These are phyloP conservation scores for Sprattus sprattus DNA, from an alignment of 2,113 vertebrate genomes.

Conservation along the genomic window DNA sequence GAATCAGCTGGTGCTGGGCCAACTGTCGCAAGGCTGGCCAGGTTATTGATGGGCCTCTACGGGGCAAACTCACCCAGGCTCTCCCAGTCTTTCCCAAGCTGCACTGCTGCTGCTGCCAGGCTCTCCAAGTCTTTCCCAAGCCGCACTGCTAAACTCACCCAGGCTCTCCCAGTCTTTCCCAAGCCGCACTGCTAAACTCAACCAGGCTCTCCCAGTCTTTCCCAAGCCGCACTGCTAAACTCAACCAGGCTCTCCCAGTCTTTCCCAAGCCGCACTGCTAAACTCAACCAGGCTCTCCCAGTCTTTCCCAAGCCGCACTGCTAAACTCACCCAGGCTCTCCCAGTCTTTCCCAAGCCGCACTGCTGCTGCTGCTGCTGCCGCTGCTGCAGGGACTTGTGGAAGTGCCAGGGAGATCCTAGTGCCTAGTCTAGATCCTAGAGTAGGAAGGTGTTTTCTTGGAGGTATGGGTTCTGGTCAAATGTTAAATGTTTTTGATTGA, in stretches of 20 bases:
- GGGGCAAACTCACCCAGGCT: not conserved
- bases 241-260: not conserved
- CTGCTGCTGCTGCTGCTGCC: not conserved
- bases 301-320: not conserved
- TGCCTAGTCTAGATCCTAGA: too few species aligned
- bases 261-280: not conserved
- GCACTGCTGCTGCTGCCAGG: not conserved
- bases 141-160: not conserved
- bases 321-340: too few species aligned
- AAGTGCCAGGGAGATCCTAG: not conserved
- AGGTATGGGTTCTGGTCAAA: not conserved
- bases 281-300: not conserved
- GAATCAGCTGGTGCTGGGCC: constrained; percentile 7
- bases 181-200: not conserved
- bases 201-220: not conserved
- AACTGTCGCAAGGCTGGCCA: not conserved
- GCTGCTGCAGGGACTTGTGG: not conserved
- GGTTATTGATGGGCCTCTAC: constrained; percentile 7
- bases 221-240: not conserved
- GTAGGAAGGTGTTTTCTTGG: too few species aligned
- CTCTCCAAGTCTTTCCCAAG: not conserved
- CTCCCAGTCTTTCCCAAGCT: not conserved
- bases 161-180: not conserved
- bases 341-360: not conserved
- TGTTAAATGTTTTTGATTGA: not conserved